These are phyloP conservation scores for Synanthedon myopaeformis DNA, from an alignment of 2,888 invertebrate genomes.

Conservation along the genomic window DNA sequence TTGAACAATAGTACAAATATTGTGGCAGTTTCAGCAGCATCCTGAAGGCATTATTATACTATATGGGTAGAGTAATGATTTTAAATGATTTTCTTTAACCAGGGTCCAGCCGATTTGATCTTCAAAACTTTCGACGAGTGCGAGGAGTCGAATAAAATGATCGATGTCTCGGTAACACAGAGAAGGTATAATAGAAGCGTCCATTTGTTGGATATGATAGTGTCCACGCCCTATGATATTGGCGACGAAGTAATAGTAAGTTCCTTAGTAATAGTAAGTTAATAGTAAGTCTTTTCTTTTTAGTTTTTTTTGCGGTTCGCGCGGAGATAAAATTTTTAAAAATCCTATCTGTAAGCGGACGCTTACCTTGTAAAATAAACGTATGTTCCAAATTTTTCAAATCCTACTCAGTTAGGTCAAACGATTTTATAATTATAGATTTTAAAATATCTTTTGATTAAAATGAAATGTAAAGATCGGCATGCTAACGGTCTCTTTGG, in stretches of 20 bases:
- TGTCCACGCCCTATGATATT: neutral
- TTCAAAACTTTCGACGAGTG: neutral
- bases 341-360: no score
- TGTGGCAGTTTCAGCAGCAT: neutral
- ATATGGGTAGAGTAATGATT: neutral
- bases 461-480: no score
- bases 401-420: no score
- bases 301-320: neutral
- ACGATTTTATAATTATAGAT: no score
- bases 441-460: no score
- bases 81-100: neutral
- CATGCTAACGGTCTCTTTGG: no score
- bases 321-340: no score
- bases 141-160: neutral
- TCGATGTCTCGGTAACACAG: neutral
- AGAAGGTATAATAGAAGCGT: neutral
- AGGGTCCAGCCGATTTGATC: neutral
- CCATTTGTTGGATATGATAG: neutral
- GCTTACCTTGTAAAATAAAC: no score
- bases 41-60: neutral
- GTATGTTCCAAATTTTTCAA: no score
- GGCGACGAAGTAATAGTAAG: neutral
- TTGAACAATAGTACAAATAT: neutral
- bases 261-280: neutral
- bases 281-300: neutral